Base-by-base conservation (phyloP, 2,113 vertebrate species). In the Zosterops borbonicus region DNA sequence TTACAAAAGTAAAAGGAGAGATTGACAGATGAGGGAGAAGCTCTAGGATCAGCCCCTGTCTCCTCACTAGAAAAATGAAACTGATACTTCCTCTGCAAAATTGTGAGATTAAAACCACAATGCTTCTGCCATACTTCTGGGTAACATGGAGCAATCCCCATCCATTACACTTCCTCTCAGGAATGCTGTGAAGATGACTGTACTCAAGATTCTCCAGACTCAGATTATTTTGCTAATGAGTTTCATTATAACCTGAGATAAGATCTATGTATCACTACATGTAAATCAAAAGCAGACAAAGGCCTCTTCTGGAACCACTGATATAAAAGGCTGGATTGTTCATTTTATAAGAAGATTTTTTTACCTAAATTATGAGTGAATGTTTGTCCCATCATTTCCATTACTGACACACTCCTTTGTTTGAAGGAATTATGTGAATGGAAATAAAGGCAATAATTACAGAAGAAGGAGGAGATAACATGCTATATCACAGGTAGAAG, bases 201-300 rank as follows among this genome's bases (percentile, higher is more conserved):
- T 9, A 33, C 29, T 90, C 46, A 83, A 80, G 41, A 94, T 80
- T 87, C 71, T 70, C 49, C 59, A 79, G 53, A 89, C 83, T 89
- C 70, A 69, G 84, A 46, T 44, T 47, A 69, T 83, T 95, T 76
- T 82, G 67, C 65, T 85, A 92, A 94, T 24, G 44, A 78, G 69
- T 37, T 92, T 89, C 67, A 83, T 92, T 73, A 91, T 33, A 59
- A 83, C 67, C 74, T 58, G 14, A 91, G 94, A 69, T 70, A 94
- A 93, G 58, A 89, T 84, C 87, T 82, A 18, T 27, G 12, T 46
- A 91, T 74, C 56, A 28, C 53, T 70, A 42, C 2, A 0, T 25
- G 41, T 46, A 92, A 85, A 83, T 14, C 58, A 58, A 73, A 69
- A 53, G 47, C 17, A 59, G 73, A 87, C 73, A 91, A 92, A 94